Evolutionary conservation across 2,113 vertebrate genomes (phyloP), one percentile per base, ranked within the genome.

Genomic region (Gymnogyps californianus): DNA sequence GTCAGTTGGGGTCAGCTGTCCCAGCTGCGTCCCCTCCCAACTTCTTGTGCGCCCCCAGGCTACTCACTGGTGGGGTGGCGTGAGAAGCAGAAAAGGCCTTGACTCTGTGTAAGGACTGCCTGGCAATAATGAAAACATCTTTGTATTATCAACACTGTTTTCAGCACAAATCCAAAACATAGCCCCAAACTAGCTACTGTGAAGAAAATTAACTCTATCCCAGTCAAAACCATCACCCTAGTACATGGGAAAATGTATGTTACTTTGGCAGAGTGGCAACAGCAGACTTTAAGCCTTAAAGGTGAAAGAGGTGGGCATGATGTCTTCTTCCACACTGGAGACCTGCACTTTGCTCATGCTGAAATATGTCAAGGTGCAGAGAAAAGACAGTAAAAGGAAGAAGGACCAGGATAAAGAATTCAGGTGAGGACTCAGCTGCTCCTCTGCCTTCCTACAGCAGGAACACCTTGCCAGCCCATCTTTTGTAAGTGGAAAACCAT

Each of bases 401-500:
- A 78, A 78, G 46, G 19, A 59, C 14, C 13, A 32, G 42, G n/a
- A 55, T 64, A 44, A 83, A 67, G 32, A 52, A 85, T 40, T 67
- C 7, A 31, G 10, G 15, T 62, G 78, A 87, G 59, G 38, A 51
- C 16, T 31, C 28, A 20, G 52, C 28, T 71, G 24, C 44, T 83
- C 21, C 51, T 70, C 47, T 66, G 11, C 40, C 29, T 52, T 89
- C 19, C 62, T 57, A 9, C 18, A 71, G 40, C 47, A 64, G 58
- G 47, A 80, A 13, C 47, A 79, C 18, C 16, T 69, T 0, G 0
- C 20, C 42, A 55, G 36, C 29, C 12, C 0, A 1, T 26, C 49
- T 58, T 54, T n/a, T 11, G 0, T n/a, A 18, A 62, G 16, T 31
- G 49, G 42, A 38, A 87, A 81, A 58, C 25, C 28, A 34, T 5